Evolutionary conservation across 2,888 invertebrate species (phyloP), one percentile per base, ranked within the genome.

Genomic region (Heliothis peltigera): DNA sequence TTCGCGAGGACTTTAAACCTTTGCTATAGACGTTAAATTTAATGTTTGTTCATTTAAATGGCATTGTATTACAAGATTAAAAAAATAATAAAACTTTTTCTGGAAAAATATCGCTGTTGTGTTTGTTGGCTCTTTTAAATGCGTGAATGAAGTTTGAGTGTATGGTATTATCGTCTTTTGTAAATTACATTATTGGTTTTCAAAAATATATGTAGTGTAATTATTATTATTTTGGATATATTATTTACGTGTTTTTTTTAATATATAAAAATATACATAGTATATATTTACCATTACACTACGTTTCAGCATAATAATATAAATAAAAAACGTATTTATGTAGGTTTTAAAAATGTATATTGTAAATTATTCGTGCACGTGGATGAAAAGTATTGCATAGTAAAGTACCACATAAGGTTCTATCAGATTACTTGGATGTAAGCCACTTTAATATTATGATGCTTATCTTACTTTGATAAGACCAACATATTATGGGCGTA

Each of bases 1-100:
- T 83, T 82, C 67, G 64, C 66, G 74, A 59, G 64, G 70, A 72
- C 75, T 79, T 77, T 78, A 68, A 79, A 82, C 77, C 60, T 80
- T 73, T 68, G 73, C 65, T 67, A 58, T 52, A 25, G 76, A 75
- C 75, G 75, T 80, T 77, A 78, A 67, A 80, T 80, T 77, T 81
- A 62, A 81, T 77, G 79, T 77, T 66, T 57, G 53, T 66, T 74
- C 76, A 75, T 83, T 83, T 79, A 67, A 66, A 67, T 64, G 66
- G 32, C 62, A 55, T 61, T 64, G 51, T 61, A 64, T 4, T 6
- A 55, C 67, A 71, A 75, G 59, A 75, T 77, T 67, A 67, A 63
- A 77, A 61, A 48, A 73, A 61, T n/a, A 63, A 63, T 56, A 44
- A 21, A 19, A 43, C 4, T 57, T 56, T 53, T 49, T 39, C 49